Percentiles rank a stretch among this genome's conserved stretches.
Evolutionary conservation across 2,888 invertebrate species (phyloP).

Genomic region (Alloplasta piceator): DNA sequence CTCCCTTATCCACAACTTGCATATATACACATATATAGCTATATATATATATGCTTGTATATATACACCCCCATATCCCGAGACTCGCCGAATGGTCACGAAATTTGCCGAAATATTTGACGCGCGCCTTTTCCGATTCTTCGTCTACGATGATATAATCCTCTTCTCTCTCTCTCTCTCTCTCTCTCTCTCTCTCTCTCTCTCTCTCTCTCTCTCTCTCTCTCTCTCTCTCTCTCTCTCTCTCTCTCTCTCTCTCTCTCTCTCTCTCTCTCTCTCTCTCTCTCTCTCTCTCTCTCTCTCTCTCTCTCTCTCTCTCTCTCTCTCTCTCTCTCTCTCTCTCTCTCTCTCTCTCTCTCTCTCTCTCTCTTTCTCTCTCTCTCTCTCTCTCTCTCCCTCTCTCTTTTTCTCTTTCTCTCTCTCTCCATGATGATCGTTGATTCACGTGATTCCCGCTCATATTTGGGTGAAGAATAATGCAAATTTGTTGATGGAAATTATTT

Average conservation of each 20-base stretch:
- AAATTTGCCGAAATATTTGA: conserved; percentile 39
- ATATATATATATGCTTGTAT: not conserved
- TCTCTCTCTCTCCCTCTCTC: conserved; percentile 39
- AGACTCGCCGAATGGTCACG: conserved; percentile 39
- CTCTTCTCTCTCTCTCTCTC: not conserved
- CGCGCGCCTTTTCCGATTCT: conserved; percentile 16
- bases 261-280: not conserved
- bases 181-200: conserved; percentile 1
- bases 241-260: conserved; percentile 1
- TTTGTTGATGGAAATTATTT: too few species aligned
- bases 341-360: conserved; percentile 28
- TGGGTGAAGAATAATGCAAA: too few species aligned
- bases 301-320: conserved; percentile 1
- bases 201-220: conserved; percentile 1
- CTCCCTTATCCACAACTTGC: conserved; percentile 10
- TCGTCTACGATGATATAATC: too few species aligned
- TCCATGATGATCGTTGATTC: not conserved
- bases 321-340: conserved; percentile 8
- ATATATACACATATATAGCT: conserved; percentile 3
- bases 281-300: conserved; percentile 1
- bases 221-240: not conserved
- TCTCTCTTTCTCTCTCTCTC: conserved; percentile 41
- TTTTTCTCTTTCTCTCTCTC: conserved; percentile 12
- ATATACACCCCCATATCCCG: conserved; percentile 45
- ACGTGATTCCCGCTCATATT: too few species aligned